Evolutionary conservation across 1,140 invertebrate genomes (phyloP).

Genomic region (Cherax destructor): DNA sequence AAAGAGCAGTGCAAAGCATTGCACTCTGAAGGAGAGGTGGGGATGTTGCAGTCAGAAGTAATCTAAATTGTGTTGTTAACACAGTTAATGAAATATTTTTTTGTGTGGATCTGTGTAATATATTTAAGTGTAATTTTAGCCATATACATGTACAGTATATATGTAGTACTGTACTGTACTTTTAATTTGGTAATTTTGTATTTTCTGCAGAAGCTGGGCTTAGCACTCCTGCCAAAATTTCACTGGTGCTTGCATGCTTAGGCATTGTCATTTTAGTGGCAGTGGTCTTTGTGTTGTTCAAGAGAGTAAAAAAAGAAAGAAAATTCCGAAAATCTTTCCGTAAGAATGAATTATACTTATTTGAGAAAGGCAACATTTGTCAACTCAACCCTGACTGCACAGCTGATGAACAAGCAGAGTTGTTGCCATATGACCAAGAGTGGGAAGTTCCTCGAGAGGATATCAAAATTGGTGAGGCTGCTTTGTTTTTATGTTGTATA

Average conservation of each 20-base stretch:
- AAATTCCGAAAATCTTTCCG: conserved; percentile 50
- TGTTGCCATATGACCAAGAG: conserved; percentile 89
- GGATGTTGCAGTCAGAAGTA: no score
- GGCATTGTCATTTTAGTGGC: not conserved
- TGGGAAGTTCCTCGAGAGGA: conserved; percentile 61
- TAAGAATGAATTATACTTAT: conserved; percentile 76
- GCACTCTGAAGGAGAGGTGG: no score
- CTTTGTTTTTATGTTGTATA: not conserved
- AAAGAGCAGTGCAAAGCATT: no score
- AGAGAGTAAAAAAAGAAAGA: conserved; percentile 38
- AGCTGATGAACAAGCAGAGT: conserved; percentile 92
- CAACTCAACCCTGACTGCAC: conserved; percentile 91
- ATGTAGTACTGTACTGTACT: not conserved
- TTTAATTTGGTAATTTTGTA: not conserved
- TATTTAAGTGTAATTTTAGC: no score
- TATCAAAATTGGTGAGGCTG: conserved; percentile 58
- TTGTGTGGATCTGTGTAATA: no score
- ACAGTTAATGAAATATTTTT: no score
- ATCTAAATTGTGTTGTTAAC: no score
- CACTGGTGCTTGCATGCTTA: not conserved
- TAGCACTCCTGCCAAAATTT: conserved; percentile 4
- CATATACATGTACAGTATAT: not conserved
- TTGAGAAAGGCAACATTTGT: conserved; percentile 86
- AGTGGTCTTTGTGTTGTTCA: not conserved
- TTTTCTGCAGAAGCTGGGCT: conserved; percentile 1